These are phyloP conservation scores for Drosophila lowei DNA, from an alignment of 1,140 invertebrate genomes.

Conservation along the genomic window DNA sequence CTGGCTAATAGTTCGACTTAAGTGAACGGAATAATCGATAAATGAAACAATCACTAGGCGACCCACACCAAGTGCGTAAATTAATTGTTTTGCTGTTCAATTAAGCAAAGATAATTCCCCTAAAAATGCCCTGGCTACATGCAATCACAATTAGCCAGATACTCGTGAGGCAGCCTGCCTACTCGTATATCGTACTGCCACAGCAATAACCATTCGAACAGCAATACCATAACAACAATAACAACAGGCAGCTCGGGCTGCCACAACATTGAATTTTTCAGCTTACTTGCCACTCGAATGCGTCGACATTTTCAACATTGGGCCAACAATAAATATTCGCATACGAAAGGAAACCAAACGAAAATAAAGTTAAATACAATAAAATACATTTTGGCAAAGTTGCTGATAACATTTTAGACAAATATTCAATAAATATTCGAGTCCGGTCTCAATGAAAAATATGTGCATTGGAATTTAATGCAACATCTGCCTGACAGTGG, in stretches of 20 bases:
- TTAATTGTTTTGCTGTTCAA: conserved; percentile 68
- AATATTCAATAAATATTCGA: conserved; percentile 43
- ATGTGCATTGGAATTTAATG: conserved; percentile 28
- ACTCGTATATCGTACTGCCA: neutral
- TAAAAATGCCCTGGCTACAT: conserved; percentile 61
- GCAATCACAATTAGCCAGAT: conserved; percentile 64
- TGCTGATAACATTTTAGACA: conserved; percentile 21
- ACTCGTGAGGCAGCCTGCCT: conserved; percentile 15
- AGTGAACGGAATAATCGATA: conserved; percentile 14
- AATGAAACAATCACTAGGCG: conserved; percentile 12
- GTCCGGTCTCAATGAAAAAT: conserved; percentile 11
- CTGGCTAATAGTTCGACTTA: no score
- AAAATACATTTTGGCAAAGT: conserved; percentile 9
- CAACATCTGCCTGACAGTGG: neutral
- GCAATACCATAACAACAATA: conserved; percentile 24
- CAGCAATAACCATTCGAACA: conserved; percentile 27
- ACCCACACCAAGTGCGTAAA: conserved; percentile 8
- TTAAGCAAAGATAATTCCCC: conserved; percentile 64
- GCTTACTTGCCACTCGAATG: conserved; percentile 39
- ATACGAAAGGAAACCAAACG: conserved; percentile 4
- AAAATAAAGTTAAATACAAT: conserved; percentile 25
- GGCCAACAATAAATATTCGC: conserved; percentile 15
- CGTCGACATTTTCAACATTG: conserved; percentile 52
- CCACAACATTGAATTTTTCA: conserved; percentile 16
- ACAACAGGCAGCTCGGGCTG: neutral